Evolutionary conservation across 2,797 vertebrate genomes (phyloP), one percentile per base, ranked within the genome.

Genomic region (Notolabrus celidotus): DNA sequence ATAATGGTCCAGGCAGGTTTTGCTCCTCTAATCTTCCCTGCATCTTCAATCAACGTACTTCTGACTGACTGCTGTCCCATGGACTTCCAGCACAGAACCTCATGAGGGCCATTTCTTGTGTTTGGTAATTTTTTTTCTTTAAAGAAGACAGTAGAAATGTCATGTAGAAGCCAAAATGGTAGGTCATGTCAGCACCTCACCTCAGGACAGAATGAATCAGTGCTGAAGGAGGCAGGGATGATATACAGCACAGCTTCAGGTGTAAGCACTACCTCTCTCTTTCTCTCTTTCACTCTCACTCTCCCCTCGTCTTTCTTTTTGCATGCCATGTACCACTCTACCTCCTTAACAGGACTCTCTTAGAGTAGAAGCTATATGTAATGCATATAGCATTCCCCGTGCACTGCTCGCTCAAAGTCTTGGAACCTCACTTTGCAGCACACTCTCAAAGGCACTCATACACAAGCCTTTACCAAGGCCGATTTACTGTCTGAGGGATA

Each of bases 401-500:
- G 52, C 77, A 73, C 42, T 64, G 56, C 64, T 86, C 69, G 59
- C 85, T 88, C 72, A 76, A 79, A 85, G 83, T 70, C 64, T 53
- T 74, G 53, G 65, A 85, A 61, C 55, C 64, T 82, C 58, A 53
- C 70, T 88, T 80, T 74, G 51, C 66, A 56, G 27, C 36, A 33
- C n/a, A 42, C 42, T 66, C 69, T 47, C 36, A 62, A 50, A 67
- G 23, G 12, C 19, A 54, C 19, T 12, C 27, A 36, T 8, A 36
- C 16, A 22, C 16, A 49, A 15, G 15, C 16, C 25, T 31, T 70
- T 86, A 57, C 60, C 70, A 67, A 52, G 49, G 57, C 49, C 53
- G 68, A 67, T 78, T 86, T 78, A 71, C 81, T 81, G 67, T 73
- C 74, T 83, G 65, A 83, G 79, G 62, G 71, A 79, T 75, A 77